Evolutionary conservation across 1,140 invertebrate genomes (phyloP).

Genomic region (Mamestra configurata): DNA sequence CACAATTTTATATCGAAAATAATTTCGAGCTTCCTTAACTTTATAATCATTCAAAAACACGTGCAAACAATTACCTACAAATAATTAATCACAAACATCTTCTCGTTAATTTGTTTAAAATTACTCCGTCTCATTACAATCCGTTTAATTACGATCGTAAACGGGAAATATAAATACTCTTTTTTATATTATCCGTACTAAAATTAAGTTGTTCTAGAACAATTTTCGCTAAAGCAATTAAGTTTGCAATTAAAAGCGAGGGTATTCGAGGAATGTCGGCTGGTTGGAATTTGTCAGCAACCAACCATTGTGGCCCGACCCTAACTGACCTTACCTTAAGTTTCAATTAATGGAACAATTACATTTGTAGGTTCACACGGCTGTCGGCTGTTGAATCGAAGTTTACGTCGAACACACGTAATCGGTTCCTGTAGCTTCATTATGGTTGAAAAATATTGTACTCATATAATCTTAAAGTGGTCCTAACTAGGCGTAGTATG

Average conservation of each 20-base stretch:
- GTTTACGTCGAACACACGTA: slow-evolving; percentile 27
- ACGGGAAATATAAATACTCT: slow-evolving; percentile 46
- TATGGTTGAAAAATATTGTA: not conserved
- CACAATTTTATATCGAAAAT: not conserved
- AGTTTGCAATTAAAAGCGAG: slow-evolving; percentile 58
- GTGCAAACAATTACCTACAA: slow-evolving; percentile 38
- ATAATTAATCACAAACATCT: slow-evolving; percentile 21
- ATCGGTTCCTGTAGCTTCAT: slow-evolving; percentile 7
- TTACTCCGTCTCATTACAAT: slow-evolving; percentile 35
- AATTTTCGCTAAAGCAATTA: slow-evolving; percentile 60
- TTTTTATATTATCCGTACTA: slow-evolving; percentile 36
- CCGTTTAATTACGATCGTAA: slow-evolving; percentile 32
- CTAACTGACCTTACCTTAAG: slow-evolving; percentile 55
- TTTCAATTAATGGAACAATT: slow-evolving; percentile 53
- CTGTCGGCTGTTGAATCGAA: slow-evolving; percentile 35
- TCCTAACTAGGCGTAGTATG: too few relatives aligned
- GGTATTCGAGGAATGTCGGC: slow-evolving; percentile 56
- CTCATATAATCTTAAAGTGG: not conserved
- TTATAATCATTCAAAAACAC: not conserved
- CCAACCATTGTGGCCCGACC: slow-evolving; percentile 40
- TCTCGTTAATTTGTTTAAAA: slow-evolving; percentile 45
- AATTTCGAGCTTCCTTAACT: not conserved
- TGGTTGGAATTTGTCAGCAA: slow-evolving; percentile 50
- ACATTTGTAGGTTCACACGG: slow-evolving; percentile 47
- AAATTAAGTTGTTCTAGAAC: slow-evolving; percentile 48